phyloP scores from a whole-genome alignment of 2,113 vertebrate species.

The Passer montanus region DNA sequence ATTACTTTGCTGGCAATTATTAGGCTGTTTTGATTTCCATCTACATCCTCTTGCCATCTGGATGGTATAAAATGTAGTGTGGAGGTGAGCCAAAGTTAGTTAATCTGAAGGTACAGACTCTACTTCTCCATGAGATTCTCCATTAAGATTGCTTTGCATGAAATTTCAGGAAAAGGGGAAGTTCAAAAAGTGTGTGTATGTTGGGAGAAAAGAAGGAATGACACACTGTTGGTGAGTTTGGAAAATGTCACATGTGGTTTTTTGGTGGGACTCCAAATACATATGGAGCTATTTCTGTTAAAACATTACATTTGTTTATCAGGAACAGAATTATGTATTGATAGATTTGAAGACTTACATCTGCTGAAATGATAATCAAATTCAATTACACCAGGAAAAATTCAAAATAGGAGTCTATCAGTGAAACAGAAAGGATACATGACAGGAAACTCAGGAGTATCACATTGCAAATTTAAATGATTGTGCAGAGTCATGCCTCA shows the following conservation, averaged over 20 bases:
- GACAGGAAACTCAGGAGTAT: background rate
- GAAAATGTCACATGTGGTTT: background rate
- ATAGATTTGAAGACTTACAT: background rate
- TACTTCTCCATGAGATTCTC: background rate
- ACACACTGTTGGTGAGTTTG: background rate
- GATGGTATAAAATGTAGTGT: background rate
- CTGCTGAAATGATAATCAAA: background rate
- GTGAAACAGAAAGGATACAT: background rate
- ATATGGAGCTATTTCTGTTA: background rate
- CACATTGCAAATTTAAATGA: background rate
- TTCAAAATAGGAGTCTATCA: background rate
- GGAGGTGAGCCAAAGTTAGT: background rate
- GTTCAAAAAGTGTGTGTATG: background rate
- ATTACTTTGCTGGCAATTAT: constrained; percentile 11
- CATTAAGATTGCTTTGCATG: background rate
- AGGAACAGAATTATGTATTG: background rate
- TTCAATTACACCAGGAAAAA: background rate
- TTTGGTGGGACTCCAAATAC: background rate
- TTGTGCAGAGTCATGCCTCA: background rate
- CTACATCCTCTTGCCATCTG: background rate
- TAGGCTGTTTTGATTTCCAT: background rate
- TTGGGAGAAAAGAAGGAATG: background rate
- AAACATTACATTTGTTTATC: background rate
- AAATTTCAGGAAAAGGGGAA: background rate
- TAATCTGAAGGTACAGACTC: background rate